Base-by-base conservation (phyloP, 2,888 invertebrate species). In the Melipona beecheii region DNA sequence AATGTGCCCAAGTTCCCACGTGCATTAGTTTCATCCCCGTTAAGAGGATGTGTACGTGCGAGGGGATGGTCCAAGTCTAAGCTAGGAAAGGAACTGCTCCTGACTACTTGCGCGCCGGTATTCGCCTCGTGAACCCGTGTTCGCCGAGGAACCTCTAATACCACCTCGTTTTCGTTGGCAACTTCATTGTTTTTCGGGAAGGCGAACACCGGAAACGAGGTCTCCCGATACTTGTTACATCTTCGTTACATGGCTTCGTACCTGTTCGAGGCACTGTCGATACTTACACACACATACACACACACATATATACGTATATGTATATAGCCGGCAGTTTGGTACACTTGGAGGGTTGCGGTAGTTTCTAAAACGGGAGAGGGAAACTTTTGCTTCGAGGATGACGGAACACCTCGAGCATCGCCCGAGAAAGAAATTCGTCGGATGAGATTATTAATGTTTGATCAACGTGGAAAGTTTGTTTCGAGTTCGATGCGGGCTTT, bases 1-100 rank as follows among this genome's bases (percentile, higher is more conserved):
- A 90, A 86, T 84, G 86, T 84, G 86, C 76, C 75, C 54, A 76
- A 83, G 81, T 89, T 89, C 89, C 87, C 88, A 90, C 89, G 88
- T 85, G 88, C 86, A 89, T 90, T 90, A 90, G 87, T 88, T 85
- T 84, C 69, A 68, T 79, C 60, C 71, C 77, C 68, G 82, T 72
- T 85, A 85, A 86, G 87, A 81, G 86, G 83, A 87, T 85, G 83
- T 86, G 78, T 87, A 86, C 73, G 69, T 82, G 85, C 81, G 75
- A 64, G 72, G 64, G 79, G 73, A 78, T 71, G 82, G 54, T 58
- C 31, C 50, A 68, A 72, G 83, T 75, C 71, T 82, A 43, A 74
- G 75, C 82, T 24, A 60, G 75, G 82, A 82, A 82, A 82, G 82
- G 81, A 81, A 62, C 76, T 21, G 69, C 11, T 54, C 43, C 13